Evolutionary conservation across 2,113 vertebrate species (phyloP).

Genomic region (Hystrix cristata): DNA sequence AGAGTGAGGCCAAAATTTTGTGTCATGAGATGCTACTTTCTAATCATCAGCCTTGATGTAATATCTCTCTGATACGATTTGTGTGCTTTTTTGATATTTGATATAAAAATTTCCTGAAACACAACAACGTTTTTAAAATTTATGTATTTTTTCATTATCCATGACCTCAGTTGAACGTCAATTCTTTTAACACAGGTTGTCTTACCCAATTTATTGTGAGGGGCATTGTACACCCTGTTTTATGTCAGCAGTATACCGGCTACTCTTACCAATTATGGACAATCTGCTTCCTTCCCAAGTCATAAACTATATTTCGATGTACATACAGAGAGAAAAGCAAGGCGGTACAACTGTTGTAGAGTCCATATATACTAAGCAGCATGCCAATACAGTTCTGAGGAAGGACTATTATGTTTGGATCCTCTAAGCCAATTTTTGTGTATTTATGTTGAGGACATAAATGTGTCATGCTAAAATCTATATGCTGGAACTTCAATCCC

Average conservation of each 20-base stretch:
- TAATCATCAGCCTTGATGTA: not conserved
- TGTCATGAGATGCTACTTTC: not conserved
- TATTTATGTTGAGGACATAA: not conserved
- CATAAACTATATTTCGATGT: not conserved
- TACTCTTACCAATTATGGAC: not conserved
- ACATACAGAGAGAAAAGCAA: not conserved
- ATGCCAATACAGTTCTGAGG: not conserved
- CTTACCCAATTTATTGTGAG: not conserved
- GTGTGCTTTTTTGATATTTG: not conserved
- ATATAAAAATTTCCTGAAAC: not conserved
- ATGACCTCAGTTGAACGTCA: not conserved
- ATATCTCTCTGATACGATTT: not conserved
- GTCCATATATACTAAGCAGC: not conserved
- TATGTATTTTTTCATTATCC: not conserved
- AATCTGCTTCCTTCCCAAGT: not conserved
- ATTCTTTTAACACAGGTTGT: not conserved
- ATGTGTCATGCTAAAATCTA: not conserved
- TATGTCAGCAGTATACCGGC: not conserved
- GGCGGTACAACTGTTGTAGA: not conserved
- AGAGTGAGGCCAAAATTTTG: not conserved
- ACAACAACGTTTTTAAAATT: not conserved
- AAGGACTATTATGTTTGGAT: not conserved
- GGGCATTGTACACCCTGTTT: not conserved
- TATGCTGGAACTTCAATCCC: not conserved
- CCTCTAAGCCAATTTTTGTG: not conserved